Evolutionary conservation across 2,797 vertebrate species (phyloP).

Genomic region (Trematocara caparti): DNA sequence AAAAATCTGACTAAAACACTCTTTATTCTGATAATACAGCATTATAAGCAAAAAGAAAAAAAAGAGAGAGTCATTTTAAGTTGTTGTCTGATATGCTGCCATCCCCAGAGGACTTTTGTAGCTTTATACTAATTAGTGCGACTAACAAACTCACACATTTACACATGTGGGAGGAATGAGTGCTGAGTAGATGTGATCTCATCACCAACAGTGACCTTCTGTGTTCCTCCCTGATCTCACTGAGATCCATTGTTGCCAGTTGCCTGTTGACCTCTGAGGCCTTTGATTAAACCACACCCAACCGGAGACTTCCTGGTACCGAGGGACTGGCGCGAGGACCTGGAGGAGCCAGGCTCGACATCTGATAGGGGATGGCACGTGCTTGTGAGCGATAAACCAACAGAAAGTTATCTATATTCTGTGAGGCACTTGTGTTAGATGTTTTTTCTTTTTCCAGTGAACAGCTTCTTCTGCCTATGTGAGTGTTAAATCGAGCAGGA

Average conservation of each 20-base stretch:
- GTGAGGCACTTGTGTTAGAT: background rate
- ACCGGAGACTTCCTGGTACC: constrained; percentile 48
- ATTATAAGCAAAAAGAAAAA: rapidly evolving
- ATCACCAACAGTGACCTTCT: constrained; percentile 29
- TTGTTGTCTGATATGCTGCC: background rate
- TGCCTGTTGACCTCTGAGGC: constrained; percentile 19
- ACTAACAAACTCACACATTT: background rate
- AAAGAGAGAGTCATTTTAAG: rapidly evolving
- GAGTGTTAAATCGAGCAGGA: constrained; percentile 16
- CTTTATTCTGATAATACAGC: background rate
- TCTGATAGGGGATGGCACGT: background rate
- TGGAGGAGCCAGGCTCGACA: background rate
- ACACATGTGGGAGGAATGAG: background rate
- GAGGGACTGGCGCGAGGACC: background rate
- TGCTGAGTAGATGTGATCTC: constrained; percentile 35
- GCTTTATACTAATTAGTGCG: background rate
- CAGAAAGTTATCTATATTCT: background rate
- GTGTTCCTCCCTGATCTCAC: constrained; percentile 38
- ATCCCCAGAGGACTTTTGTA: background rate
- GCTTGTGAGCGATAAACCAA: background rate
- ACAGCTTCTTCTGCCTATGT: background rate
- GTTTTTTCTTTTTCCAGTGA: background rate
- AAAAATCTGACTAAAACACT: background rate
- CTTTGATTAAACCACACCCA: constrained; percentile 34
- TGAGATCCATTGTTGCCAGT: constrained; percentile 50